phyloP scores from a whole-genome alignment of 2,888 invertebrate species.

The Melanophora roralis region DNA sequence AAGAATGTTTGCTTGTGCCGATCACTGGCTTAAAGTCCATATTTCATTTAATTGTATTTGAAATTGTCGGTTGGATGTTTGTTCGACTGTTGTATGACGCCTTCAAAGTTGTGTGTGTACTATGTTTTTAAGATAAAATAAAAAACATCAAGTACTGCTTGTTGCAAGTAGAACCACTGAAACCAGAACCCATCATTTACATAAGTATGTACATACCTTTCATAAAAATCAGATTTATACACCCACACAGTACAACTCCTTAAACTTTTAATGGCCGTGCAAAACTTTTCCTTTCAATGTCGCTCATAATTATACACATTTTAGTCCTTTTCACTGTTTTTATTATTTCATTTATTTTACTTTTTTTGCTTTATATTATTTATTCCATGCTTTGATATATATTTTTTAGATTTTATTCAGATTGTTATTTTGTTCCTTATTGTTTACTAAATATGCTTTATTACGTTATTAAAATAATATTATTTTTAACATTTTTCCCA shows the following conservation, averaged over 20 bases:
- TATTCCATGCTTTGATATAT: slow-evolving; percentile 8
- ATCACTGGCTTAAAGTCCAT: slow-evolving; percentile 59
- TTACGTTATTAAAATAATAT: slow-evolving; percentile 60
- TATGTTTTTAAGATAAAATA: slow-evolving; percentile 5
- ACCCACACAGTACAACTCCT: slow-evolving; percentile 25
- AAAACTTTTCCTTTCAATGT: slow-evolving; percentile 63
- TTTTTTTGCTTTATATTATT: neutral
- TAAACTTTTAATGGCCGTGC: slow-evolving; percentile 55
- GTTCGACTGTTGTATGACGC: neutral
- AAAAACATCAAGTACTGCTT: slow-evolving; percentile 11
- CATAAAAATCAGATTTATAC: too few species aligned
- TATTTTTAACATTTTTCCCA: slow-evolving; percentile 18
- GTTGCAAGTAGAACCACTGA: slow-evolving; percentile 34
- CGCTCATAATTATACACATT: slow-evolving; percentile 62
- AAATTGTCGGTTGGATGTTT: slow-evolving; percentile 15
- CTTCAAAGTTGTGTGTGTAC: slow-evolving; percentile 11
- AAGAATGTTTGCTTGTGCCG: too few species aligned
- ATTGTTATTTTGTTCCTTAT: slow-evolving; percentile 29
- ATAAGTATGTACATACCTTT: neutral
- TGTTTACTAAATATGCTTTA: slow-evolving; percentile 48
- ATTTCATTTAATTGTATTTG: slow-evolving; percentile 42
- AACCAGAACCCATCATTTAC: slow-evolving; percentile 29
- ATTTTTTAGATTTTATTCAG: slow-evolving; percentile 19
- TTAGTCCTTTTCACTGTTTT: slow-evolving; percentile 51
- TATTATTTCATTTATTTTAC: slow-evolving; percentile 13